Evolutionary conservation across 2,113 vertebrate species (phyloP), one percentile per base, ranked within the genome.

Genomic region (Emydura subglobosa): DNA sequence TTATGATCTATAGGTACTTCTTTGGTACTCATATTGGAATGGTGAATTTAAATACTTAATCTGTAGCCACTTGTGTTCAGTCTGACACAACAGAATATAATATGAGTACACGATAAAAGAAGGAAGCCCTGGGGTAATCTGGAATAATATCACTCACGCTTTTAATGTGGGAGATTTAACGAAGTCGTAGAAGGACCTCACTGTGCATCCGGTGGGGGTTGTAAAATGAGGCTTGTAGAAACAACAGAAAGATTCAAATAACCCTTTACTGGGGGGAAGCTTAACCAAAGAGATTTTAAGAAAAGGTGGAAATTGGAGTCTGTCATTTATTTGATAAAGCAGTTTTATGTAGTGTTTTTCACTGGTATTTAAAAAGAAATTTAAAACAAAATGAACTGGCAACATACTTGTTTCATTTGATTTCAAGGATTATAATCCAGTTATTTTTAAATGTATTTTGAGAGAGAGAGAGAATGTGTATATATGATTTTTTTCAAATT

Each of bases 361-460:
- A 78, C 14, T 78, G 39, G 74, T 78, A 78, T 76, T 68, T 68
- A 19, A n/a, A 68, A 76, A 19, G 5, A 27, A 14, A 78, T 10
- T 47, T 27, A 78, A 42, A 74, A 74, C 72, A 74, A 42, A 74
- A 17, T 5, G 42, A 25, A 47, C 12, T 78, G 74, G 39, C 42
- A 44, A 76, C 25, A 76, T 76, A 21, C 87, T 92, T 94, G 27
- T 92, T 94, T 93, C 34, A 93, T 95, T 95, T 91, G 72, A 89
- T 39, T 89, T 95, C 83, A 92, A 86, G 83, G 95, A 96, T 90
- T 87, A 2, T 89, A 81, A 88, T 96, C 92, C 93, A 85, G 84
- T 97, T 53, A 53, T 55, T 95, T 91, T 85, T 29, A 82, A 95
- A 65, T 88, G 42, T 34, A 81, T 95, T 94, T 78, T 94, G 85